These are phyloP conservation scores for Lophochroa leadbeateri DNA, from an alignment of 2,113 vertebrate genomes.

Conservation along the genomic window DNA sequence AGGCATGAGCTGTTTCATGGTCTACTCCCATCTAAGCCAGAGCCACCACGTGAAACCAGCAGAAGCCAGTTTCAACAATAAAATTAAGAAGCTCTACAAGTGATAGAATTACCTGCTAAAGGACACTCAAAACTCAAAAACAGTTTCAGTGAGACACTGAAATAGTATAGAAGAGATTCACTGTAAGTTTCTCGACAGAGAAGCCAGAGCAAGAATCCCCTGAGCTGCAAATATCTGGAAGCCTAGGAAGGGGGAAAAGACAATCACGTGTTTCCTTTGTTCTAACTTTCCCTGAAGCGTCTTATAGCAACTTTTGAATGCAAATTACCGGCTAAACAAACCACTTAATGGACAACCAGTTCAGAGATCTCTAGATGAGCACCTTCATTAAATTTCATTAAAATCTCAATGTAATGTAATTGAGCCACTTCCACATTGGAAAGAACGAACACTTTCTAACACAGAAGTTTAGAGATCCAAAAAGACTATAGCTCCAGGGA, in stretches of 20 bases:
- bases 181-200: neutral
- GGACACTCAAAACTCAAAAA: neutral
- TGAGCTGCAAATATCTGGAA: neutral
- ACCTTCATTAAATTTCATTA: neutral
- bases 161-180: neutral
- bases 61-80: neutral
- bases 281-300: neutral
- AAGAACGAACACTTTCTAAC: neutral
- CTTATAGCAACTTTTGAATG: neutral
- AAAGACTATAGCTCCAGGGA: no score
- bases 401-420: neutral
- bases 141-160: neutral
- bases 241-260: neutral
- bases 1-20: accelerated
- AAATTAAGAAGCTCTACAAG: neutral
- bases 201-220: neutral
- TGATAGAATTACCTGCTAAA: neutral
- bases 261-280: neutral
- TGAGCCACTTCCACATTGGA: neutral
- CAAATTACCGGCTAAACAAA: neutral
- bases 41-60: neutral
- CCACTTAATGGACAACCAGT: neutral
- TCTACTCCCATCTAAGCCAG: neutral
- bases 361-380: neutral
- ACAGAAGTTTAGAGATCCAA: no score